phyloP scores from a whole-genome alignment of 1,140 invertebrate genomes.

The Ips nitidus region DNA sequence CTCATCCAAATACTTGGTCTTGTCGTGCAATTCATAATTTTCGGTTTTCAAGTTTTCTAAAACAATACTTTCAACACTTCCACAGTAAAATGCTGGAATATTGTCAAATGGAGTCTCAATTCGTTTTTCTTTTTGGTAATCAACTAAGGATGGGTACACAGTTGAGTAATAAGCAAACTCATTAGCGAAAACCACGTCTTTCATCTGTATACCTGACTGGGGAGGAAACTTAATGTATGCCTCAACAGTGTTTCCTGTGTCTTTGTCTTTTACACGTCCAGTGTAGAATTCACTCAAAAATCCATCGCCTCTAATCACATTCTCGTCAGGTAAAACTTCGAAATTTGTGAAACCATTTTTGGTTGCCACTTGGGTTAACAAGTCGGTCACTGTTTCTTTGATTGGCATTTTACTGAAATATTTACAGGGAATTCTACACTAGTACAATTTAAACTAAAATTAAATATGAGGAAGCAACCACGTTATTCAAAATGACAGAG shows the following conservation, averaged over 20 bases:
- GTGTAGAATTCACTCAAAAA: background rate
- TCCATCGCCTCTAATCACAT: background rate
- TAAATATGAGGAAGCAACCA: too few relatives aligned
- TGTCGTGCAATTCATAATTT: conserved; percentile 22
- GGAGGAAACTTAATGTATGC: background rate
- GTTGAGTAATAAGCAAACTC: background rate
- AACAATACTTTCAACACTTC: conserved; percentile 50
- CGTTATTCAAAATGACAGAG: too few relatives aligned
- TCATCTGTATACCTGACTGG: background rate
- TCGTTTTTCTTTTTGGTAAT: conserved; percentile 11
- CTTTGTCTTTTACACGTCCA: conserved; percentile 1
- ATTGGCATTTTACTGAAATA: background rate
- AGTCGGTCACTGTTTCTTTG: background rate
- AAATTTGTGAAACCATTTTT: background rate
- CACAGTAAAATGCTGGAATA: conserved; percentile 49
- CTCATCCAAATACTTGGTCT: conserved; percentile 19
- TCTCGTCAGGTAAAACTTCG: background rate
- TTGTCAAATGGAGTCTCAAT: conserved; percentile 40
- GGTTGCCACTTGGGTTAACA: background rate
- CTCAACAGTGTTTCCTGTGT: background rate
- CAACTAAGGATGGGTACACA: conserved; percentile 3
- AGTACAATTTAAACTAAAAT: too few relatives aligned
- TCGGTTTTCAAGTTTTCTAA: conserved; percentile 44
- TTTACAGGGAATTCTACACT: too few relatives aligned
- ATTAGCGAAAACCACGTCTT: background rate